Evolutionary conservation across 1,140 invertebrate genomes (phyloP).

Genomic region (Brachionus rubens): DNA sequence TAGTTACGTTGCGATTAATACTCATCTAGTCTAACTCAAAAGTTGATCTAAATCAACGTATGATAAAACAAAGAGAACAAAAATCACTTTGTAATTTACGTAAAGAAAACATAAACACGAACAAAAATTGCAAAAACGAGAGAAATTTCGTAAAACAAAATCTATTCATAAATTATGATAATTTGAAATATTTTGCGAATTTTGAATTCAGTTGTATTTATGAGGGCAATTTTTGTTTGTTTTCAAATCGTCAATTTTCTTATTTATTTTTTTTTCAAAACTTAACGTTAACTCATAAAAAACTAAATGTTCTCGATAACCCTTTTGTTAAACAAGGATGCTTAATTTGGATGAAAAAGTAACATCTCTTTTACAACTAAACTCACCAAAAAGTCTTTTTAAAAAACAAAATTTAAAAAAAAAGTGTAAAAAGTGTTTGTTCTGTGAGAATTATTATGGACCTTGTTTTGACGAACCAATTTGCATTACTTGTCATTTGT

Average conservation of each 20-base stretch:
- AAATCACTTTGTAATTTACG: too few species aligned
- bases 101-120: too few species aligned
- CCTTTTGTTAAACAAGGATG: too few species aligned
- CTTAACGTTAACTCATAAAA: not conserved
- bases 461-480: slow-evolving; percentile 83
- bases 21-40: too few species aligned
- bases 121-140: too few species aligned
- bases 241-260: not conserved
- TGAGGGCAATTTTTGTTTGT: not conserved
- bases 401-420: not conserved
- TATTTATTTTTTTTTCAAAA: not conserved
- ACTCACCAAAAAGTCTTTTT: not conserved
- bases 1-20: too few species aligned
- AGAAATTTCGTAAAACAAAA: too few species aligned
- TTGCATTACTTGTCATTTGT: slow-evolving; percentile 86
- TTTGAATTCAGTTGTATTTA: not conserved
- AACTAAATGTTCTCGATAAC: too few species aligned
- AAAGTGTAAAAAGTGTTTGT: slow-evolving; percentile 65
- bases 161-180: slow-evolving; percentile 41
- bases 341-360: slow-evolving; percentile 25
- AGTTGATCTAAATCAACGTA: too few species aligned
- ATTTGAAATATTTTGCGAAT: not conserved
- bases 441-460: slow-evolving; percentile 87
- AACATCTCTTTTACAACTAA: not conserved
- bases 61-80: too few species aligned